Percentiles rank a stretch among this genome's conserved stretches.
Conservation (phyloP, 2,113 vertebrate genomes). For the Triplophysa siluroides region DNA sequence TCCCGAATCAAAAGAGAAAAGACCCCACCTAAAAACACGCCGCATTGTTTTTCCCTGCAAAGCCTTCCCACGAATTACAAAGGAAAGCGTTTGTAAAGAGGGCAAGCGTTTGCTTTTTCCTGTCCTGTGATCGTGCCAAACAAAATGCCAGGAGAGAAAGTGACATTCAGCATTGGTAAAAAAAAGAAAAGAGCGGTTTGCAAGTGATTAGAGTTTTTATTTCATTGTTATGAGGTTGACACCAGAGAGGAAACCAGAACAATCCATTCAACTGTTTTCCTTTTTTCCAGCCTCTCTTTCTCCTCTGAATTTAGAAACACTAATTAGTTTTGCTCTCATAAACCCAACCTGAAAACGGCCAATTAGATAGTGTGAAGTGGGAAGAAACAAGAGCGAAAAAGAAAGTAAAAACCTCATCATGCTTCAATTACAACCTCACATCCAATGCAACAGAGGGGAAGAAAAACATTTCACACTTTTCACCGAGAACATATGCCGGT, state of each 20-base stretch:
- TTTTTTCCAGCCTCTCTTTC: constrained; percentile 26
- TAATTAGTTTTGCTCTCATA: constrained; percentile 83
- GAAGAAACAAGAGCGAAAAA: constrained; percentile 65
- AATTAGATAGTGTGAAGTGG: constrained; percentile 80
- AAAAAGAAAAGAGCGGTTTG: constrained; percentile 64
- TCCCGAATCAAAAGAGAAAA: constrained; percentile 78
- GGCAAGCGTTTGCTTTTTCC: constrained; percentile 46
- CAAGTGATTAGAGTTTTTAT: constrained; percentile 76
- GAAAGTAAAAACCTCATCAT: constrained; percentile 39
- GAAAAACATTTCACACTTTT: constrained; percentile 45
- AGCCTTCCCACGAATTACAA: constrained; percentile 71
- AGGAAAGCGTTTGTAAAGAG: constrained; percentile 54
- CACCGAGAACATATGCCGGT: constrained; percentile 43
- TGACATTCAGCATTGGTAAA: constrained; percentile 67
- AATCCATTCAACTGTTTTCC: constrained; percentile 68
- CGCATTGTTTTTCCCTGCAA: constrained; percentile 59
- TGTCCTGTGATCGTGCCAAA: constrained; percentile 61
- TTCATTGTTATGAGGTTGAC: constrained; percentile 73
- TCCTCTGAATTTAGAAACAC: constrained; percentile 81
- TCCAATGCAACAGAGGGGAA: constrained; percentile 32
- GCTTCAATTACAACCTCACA: constrained; percentile 52
- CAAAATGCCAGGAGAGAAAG: constrained; percentile 70
- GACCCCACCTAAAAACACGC: constrained; percentile 68
- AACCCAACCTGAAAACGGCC: constrained; percentile 81
- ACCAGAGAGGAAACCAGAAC: constrained; percentile 79